Evolutionary conservation across 2,113 vertebrate species (phyloP), one percentile per base, ranked within the genome.

Genomic region (Solea solea): DNA sequence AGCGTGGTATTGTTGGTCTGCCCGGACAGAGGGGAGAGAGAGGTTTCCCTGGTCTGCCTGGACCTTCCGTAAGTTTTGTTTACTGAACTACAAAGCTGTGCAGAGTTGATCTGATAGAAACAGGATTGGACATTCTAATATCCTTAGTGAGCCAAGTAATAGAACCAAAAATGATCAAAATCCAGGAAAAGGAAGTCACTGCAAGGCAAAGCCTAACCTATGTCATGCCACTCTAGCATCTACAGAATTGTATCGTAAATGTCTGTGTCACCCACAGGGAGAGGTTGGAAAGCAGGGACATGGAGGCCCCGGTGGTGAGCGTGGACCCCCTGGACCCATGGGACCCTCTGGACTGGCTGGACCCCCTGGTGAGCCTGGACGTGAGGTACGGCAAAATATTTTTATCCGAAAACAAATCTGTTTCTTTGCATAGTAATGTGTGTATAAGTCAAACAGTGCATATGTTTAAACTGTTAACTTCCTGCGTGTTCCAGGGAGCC

Each of bases 1-100:
- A 91, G 49, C 97, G 97, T 71, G 97, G 97, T 93, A 95, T 97
- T 6, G 96, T 98, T 1, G 97, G 97, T 85, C 95, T 98, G 49
- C 95, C 95, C 0, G 97, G 97, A 87, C 95, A 95, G 80, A 95
- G 95, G 95, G 97, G 97, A 87, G 97, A 98, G 89, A 95, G 96
- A 93, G 97, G 97, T 59, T 96, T 97, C 95, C 94, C 96, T 0
- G 97, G 97, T 25, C 91, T 95, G 74, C 90, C 94, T 0, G 97
- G 97, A 75, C 94, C 95, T 72, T 56, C 92, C 76, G 97, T 98
- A 82, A 96, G 97, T 96, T 74, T 6, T 2, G 70, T 2, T 61
- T 41, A 72, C 15, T 41, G 13, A 15, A 48, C 16, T 4, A 8
- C 5, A 16, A 10, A 25, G 25, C 12, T 48, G 11, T 44, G 5